These are phyloP conservation scores for Orthosia cruda DNA, from an alignment of 2,888 invertebrate genomes.

Conservation along the genomic window DNA sequence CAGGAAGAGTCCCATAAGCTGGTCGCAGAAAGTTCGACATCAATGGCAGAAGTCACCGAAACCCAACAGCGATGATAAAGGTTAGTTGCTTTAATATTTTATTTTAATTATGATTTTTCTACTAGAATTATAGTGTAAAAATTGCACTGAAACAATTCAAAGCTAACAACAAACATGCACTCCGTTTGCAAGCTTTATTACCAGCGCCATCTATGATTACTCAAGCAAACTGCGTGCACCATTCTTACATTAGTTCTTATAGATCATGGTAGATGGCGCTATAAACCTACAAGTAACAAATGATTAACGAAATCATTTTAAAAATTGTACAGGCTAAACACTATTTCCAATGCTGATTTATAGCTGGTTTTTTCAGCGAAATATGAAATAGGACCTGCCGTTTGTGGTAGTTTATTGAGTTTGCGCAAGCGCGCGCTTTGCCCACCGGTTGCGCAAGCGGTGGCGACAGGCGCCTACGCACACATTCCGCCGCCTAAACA, in stretches of 20 bases:
- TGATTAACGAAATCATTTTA: slow-evolving; percentile 1
- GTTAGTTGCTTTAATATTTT: slow-evolving; percentile 69
- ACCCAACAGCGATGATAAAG: slow-evolving; percentile 79
- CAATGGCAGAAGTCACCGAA: slow-evolving; percentile 92
- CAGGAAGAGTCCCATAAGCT: slow-evolving; percentile 91
- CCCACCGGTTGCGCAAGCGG: slow-evolving; percentile 73
- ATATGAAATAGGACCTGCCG: slow-evolving; percentile 9
- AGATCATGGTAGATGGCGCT: slow-evolving; percentile 70
- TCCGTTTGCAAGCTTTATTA: background rate
- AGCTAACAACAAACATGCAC: background rate
- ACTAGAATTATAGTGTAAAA: background rate
- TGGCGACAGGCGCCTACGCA: slow-evolving; percentile 81
- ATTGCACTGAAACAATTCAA: background rate
- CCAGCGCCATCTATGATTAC: slow-evolving; percentile 80
- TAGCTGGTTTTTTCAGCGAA: slow-evolving; percentile 8
- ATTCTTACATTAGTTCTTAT: slow-evolving; percentile 34
- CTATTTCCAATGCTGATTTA: slow-evolving; percentile 1
- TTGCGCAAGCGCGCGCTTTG: slow-evolving; percentile 74
- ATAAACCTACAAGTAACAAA: background rate
- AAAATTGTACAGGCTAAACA: background rate
- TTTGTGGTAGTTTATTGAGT: slow-evolving; percentile 19
- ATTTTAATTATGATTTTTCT: too few relatives aligned
- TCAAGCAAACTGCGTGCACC: slow-evolving; percentile 26
- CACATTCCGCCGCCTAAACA: slow-evolving; percentile 71
- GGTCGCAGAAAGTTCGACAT: slow-evolving; percentile 93